Percentiles rank a stretch among this genome's conserved stretches.
Evolutionary conservation across 2,113 vertebrate species (phyloP).

Genomic region (Tachycineta bicolor): DNA sequence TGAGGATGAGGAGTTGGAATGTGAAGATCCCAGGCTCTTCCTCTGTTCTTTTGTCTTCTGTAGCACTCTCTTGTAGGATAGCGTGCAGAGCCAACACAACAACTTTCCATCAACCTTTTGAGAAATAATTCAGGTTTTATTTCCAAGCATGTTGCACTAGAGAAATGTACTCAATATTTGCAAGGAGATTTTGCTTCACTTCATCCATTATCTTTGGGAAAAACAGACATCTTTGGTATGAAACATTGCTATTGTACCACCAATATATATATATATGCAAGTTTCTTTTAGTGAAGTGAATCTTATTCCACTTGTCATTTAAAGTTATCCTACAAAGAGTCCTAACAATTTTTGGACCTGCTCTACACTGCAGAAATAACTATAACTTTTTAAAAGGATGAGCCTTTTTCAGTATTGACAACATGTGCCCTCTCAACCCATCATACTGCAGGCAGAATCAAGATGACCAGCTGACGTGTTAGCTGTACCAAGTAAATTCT

Average conservation of each 20-base stretch:
- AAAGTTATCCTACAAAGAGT: background rate
- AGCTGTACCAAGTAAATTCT: background rate
- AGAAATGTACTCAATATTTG: background rate
- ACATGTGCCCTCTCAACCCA: background rate
- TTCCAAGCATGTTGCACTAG: background rate
- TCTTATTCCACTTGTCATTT: background rate
- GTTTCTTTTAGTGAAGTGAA: background rate
- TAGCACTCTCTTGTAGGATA: constrained; percentile 95
- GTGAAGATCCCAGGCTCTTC: constrained; percentile 92
- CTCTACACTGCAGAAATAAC: background rate
- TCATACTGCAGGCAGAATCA: background rate
- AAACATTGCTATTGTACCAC: background rate
- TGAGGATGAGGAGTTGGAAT: constrained; percentile 88
- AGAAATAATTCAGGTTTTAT: constrained; percentile 38
- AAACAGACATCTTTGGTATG: background rate
- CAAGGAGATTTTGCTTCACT: background rate
- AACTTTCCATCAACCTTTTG: constrained; percentile 95
- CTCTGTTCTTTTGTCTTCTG: constrained; percentile 99
- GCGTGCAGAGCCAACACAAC: constrained; percentile 96
- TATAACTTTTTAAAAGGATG: background rate
- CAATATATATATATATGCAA: background rate
- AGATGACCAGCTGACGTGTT: background rate
- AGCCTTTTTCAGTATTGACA: background rate
- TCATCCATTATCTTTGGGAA: background rate
- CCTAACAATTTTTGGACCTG: background rate